phyloP scores from a whole-genome alignment of 1,140 invertebrate genomes.

The Periplaneta americana region DNA sequence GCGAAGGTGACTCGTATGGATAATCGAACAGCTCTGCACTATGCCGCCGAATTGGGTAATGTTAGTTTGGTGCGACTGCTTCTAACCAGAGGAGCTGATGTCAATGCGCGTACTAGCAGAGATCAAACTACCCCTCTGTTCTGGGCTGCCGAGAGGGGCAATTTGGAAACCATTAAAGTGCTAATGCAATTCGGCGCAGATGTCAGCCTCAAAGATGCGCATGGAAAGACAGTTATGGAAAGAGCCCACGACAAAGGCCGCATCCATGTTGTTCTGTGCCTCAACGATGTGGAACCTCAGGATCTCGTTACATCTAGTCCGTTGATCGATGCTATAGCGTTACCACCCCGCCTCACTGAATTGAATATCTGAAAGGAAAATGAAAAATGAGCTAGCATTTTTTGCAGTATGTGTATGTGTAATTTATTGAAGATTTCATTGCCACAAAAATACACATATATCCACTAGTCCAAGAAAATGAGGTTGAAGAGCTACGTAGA shows the following conservation, averaged over 20 bases:
- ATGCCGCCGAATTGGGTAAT: background rate
- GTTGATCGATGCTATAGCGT: too few relatives aligned
- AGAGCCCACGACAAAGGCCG: background rate
- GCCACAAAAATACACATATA: too few relatives aligned
- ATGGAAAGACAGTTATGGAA: too few relatives aligned
- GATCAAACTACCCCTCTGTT: background rate
- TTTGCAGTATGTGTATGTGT: too few relatives aligned
- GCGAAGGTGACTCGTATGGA: background rate
- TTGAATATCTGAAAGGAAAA: too few relatives aligned
- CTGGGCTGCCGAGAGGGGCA: background rate
- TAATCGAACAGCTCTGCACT: background rate
- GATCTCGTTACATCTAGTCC: too few relatives aligned
- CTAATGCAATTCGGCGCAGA: background rate
- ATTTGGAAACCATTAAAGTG: background rate
- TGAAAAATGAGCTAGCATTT: too few relatives aligned
- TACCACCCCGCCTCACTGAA: too few relatives aligned
- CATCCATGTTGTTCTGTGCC: background rate
- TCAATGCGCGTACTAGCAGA: background rate
- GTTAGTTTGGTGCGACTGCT: background rate
- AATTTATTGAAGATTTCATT: too few relatives aligned
- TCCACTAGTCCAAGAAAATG: too few relatives aligned
- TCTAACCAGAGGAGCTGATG: background rate
- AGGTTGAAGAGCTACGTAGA: too few relatives aligned
- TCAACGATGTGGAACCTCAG: background rate
- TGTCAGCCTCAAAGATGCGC: background rate